Evolutionary conservation across 1,140 invertebrate genomes (phyloP), one percentile per base, ranked within the genome.

Genomic region (Portunus trituberculatus): DNA sequence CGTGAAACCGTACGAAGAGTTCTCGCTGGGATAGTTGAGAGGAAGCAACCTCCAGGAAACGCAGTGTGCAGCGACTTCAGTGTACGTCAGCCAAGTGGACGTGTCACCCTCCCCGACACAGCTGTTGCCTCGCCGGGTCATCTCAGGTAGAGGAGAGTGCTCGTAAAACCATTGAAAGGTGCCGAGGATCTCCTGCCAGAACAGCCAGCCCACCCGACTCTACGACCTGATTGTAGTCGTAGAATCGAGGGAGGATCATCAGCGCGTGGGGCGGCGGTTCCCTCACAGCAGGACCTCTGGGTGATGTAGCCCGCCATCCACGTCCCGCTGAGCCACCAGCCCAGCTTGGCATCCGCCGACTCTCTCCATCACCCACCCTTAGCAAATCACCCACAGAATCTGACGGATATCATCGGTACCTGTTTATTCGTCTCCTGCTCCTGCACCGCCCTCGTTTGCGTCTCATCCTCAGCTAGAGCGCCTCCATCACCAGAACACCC

Each of bases 221-320:
- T n/a, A 14, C 14, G 39, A 91, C 29, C 59, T 46, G 31, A 91
- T 84, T 93, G 45, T 91, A 45, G 83, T 87, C 46, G 89, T 14
- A 82, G 59, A 20, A 39, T 52, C 14, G 20, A 39, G 82, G 89
- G 28, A 31, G 59, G 67, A 39, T 82, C 67, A 48, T 39, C 31
- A 82, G 94, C 39, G 39, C 93, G 93, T 91, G 93, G 86, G 93
- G 89, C 89, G 46, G 88, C 89, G 87, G 82, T 76, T 39, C 89
- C 82, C 82, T 86, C 45, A 7, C 94, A 92, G 94, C 90, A 48
- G 94, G 94, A 82, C 32, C 52, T 28, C 90, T 32, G 52, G 94
- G 90, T 95, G 94, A 95, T 95, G 94, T 92, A 95, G 94, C 76
- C 82, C 59, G 67, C 45, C 94, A 91, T 92, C 94, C 76, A 95